A percentile compares a stretch with the other conserved stretches of the same genome.
These are phyloP conservation scores for Atherinosoma microstoma DNA, from an alignment of 2,797 vertebrate genomes.

Conservation along the genomic window DNA sequence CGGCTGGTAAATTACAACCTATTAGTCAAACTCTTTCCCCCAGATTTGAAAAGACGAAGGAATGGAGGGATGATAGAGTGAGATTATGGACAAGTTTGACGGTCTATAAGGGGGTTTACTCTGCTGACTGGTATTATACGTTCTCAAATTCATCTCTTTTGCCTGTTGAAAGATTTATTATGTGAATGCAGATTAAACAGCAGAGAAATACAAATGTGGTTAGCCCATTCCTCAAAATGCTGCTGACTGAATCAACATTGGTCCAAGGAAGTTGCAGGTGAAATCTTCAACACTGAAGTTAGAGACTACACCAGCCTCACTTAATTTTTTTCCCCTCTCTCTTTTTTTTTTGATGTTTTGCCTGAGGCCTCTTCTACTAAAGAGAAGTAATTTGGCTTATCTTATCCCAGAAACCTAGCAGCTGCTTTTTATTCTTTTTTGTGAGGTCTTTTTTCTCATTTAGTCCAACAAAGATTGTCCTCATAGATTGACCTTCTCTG, in stretches of 20 bases:
- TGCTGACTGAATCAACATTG: slow-evolving; percentile 66
- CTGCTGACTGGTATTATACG: slow-evolving; percentile 2
- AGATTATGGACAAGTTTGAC: slow-evolving; percentile 33
- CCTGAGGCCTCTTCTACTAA: slow-evolving; percentile 83
- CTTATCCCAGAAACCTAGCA: slow-evolving; percentile 86
- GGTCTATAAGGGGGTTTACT: slow-evolving; percentile 12
- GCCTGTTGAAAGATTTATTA: slow-evolving; percentile 46
- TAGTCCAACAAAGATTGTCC: slow-evolving; percentile 95
- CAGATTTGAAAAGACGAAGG: slow-evolving; percentile 53
- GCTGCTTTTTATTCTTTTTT: slow-evolving; percentile 87
- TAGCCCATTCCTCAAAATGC: slow-evolving; percentile 47
- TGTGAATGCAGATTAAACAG: slow-evolving; percentile 62
- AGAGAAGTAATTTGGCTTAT: slow-evolving; percentile 88
- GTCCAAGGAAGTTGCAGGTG: slow-evolving; percentile 78
- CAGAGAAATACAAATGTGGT: slow-evolving; percentile 41
- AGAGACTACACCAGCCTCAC: slow-evolving; percentile 72
- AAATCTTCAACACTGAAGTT: slow-evolving; percentile 78
- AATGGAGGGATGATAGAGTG: slow-evolving; percentile 46
- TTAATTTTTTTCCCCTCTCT: slow-evolving; percentile 73
- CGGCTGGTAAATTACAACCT: slow-evolving; percentile 72
- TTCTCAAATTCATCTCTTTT: slow-evolving; percentile 16
- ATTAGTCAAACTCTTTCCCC: slow-evolving; percentile 75
- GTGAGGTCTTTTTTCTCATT: slow-evolving; percentile 93
- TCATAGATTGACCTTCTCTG: slow-evolving; percentile 95
- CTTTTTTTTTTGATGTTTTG: slow-evolving; percentile 63